Base-by-base conservation (phyloP, 2,113 vertebrate species). In the Ramphastos sulfuratus region DNA sequence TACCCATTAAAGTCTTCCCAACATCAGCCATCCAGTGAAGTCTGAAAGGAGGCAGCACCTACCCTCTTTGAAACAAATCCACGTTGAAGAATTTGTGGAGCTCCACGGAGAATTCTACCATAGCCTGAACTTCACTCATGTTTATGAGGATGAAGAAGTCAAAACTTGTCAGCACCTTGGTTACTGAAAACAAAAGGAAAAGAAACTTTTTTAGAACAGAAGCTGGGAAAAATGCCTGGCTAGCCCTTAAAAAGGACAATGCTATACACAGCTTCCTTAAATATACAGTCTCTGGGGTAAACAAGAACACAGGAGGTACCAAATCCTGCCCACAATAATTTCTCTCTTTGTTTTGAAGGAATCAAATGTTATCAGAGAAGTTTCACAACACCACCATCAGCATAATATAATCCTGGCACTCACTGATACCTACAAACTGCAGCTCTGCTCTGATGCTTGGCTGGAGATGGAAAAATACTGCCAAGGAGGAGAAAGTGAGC, bases 61-160 rank as follows among this genome's bases (percentile, higher is more conserved):
- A 99, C 99, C 99, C 99, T 98, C 99, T 98, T 97, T 99, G 99
- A 97, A 99, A 99, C 89, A 99, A 98, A 98, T 99, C 99, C 96
- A 99, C 99, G 93, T 99, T 99, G 98, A 99, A 99, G 98, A 99
- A 99, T 97, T 99, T 99, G 98, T 99, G 99, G 96, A 99, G 98
- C 97, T 99, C 99, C 97, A 99, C 98, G 82, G 98, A 99, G 97
- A 99, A 99, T 98, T 99, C 99, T 98, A 99, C 98, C 92, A 99
- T 99, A 97, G 99, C 99, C 98, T 99, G 99, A 95, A 99, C 98
- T 98, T 99, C 99, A 97, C 98, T 98, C 99, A 99, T 99, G 97
- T 99, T 98, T 97, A 97, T 97, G 96, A 98, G 98, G 93, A 97
- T 96, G 95, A 96, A 97, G 97, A 95, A 96, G 94, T 90, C 96